Conservation (phyloP, 1,140 invertebrate species). For the Drosophila elegans region DNA sequence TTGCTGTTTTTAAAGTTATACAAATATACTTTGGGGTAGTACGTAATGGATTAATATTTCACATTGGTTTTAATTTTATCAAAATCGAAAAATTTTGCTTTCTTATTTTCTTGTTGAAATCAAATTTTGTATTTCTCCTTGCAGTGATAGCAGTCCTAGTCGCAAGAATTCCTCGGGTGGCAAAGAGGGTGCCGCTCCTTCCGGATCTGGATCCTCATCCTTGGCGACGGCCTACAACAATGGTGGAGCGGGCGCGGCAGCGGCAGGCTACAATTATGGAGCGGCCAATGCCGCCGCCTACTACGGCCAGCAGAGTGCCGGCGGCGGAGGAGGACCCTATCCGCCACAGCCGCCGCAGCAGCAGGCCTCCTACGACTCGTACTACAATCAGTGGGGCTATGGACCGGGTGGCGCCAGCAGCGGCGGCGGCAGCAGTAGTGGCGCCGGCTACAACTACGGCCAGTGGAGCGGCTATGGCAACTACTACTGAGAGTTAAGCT, state of each 20-base stretch:
- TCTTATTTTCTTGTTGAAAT: no score
- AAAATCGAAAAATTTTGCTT: background rate
- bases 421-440: conserved; percentile 86
- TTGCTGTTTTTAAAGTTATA: no score
- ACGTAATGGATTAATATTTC: no score
- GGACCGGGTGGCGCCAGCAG: conserved; percentile 86
- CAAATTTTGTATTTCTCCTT: background rate
- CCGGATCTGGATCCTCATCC: conserved; percentile 29
- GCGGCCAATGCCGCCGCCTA: conserved; percentile 86
- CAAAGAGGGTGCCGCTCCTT: conserved; percentile 49
- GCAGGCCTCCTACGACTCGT: conserved; percentile 88
- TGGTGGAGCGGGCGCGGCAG: conserved; percentile 56
- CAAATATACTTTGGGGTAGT: no score
- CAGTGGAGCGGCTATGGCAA: conserved; percentile 88
- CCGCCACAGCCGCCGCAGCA: conserved; percentile 87
- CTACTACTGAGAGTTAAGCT: conserved; percentile 58
- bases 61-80: background rate
- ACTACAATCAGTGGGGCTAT: conserved; percentile 90
- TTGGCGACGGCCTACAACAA: conserved; percentile 64
- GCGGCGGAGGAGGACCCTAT: conserved; percentile 84
- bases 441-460: conserved; percentile 86
- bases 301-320: conserved; percentile 85
- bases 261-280: conserved; percentile 68
- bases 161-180: conserved; percentile 59
- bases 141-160: conserved; percentile 72